Evolutionary conservation across 1,140 invertebrate species (phyloP).

Genomic region (Steinernema feltiae): DNA sequence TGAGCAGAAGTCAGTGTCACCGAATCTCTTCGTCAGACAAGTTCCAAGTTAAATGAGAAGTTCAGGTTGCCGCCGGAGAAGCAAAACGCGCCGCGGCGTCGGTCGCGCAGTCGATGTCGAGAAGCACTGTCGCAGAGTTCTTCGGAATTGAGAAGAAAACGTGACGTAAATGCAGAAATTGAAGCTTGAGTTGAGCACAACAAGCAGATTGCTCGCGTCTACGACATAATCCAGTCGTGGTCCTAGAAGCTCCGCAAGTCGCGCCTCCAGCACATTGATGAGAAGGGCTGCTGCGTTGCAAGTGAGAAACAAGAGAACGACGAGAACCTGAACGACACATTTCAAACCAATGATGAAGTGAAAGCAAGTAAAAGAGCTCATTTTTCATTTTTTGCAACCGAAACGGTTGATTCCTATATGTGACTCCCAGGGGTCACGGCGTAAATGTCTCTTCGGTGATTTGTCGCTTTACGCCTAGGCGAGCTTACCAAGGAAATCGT

Average conservation of each 20-base stretch:
- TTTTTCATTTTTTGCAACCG: too few relatives aligned
- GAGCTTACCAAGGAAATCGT: slow-evolving; percentile 49
- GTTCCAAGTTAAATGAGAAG: not conserved
- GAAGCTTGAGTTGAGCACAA: slow-evolving; percentile 55
- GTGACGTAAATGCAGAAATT: slow-evolving; percentile 37
- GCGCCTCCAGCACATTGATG: slow-evolving; percentile 50
- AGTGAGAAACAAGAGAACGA: slow-evolving; percentile 53
- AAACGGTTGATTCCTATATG: not conserved
- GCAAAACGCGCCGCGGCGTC: not conserved
- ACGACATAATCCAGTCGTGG: slow-evolving; percentile 54
- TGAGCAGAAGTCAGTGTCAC: slow-evolving; percentile 2
- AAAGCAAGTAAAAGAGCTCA: too few relatives aligned
- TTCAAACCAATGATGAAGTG: not conserved
- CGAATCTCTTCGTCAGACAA: not conserved
- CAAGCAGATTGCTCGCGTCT: slow-evolving; percentile 52
- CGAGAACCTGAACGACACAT: slow-evolving; percentile 48
- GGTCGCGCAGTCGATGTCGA: not conserved
- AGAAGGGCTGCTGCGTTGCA: slow-evolving; percentile 53
- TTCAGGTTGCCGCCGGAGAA: not conserved
- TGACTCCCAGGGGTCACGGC: not conserved
- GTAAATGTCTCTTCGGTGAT: not conserved
- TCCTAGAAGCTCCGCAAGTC: slow-evolving; percentile 38
- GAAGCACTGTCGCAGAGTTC: slow-evolving; percentile 1
- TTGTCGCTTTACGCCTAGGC: not conserved
- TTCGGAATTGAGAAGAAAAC: slow-evolving; percentile 22